Base-by-base conservation (phyloP, 35 echinoderm and acorn worm genomes). In the Hemicentrotus pulcherrimus region DNA sequence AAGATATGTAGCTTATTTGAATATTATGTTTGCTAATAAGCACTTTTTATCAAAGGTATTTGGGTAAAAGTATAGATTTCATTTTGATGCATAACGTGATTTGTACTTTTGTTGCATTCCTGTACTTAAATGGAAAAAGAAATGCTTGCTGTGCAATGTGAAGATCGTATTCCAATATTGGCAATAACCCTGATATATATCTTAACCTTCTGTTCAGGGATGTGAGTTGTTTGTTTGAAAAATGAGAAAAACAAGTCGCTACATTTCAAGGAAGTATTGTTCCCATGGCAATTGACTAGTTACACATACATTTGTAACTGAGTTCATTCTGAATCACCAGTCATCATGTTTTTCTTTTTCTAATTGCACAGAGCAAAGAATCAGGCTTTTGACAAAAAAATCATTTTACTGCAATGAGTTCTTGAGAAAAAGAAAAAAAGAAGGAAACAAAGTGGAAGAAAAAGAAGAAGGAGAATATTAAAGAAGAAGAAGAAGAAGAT, bases 251-350 rank as follows among this genome's bases (percentile, higher is more conserved):
- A 78, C 65, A 78, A 78, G 65, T 78, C 8, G 65, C 22, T 78
- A 78, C 24, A n/a, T 90, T 90, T 90, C 88, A 90, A 90, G 88
- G 88, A 90, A 90, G 88, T 90, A 90, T 90, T 18, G 32, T 41
- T 90, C 46, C 46, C 88, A 12, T 4, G 88, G 88, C 8, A 28
- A 5, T 78, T 78, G 65, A 78, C 65, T 78, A 78, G n/a, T n/a
- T 78, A 28, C 65, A 78, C 28, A 78, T 8, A 28, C 2, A 55
- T 14, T 55, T 14, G 50, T 8, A 78, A 78, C 28, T 78, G 65
- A 78, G 19, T 78, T 78, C 65, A 78, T n/a, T n/a, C 65, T 78
- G 65, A 78, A 78, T 78, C 65, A 78, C 65, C 4, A n/a, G 22
- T 78, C 19, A 28, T 78, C 19, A 78, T 78, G 35, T 41, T 78